Evolutionary conservation across 1,140 invertebrate species (phyloP), one percentile per base, ranked within the genome.

Genomic region (Aethina tumida): DNA sequence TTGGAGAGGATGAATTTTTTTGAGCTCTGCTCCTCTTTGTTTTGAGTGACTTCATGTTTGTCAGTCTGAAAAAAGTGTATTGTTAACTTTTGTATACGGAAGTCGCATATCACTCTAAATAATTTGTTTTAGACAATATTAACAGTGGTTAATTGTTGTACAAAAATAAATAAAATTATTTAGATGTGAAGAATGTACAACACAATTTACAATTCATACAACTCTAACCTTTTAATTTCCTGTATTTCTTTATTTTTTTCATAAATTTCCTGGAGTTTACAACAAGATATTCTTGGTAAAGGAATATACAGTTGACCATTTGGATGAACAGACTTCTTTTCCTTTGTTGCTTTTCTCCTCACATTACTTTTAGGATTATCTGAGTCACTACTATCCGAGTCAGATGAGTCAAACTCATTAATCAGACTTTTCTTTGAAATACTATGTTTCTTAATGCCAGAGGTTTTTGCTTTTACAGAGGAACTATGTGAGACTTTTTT

Each of bases 141-240:
- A 29, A 16, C n/a, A n/a, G n/a, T n/a, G 25, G 41, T 29, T 10
- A 17, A 27, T 21, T 44, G 20, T 15, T 32, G 39, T 13, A 22
- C 20, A 35, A 26, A 24, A 24, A 22, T 7, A 32, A 41, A 5
- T 25, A 43, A 24, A 35, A 19, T 12, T 8, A 35, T 21, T 26
- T 12, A 24, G 13, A 27, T 18, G 10, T 21, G 9, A 38, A 39
- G n/a, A 38, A 12, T 21, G 12, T n/a, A 35, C n/a, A n/a, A n/a
- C n/a, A n/a, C n/a, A n/a, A n/a, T n/a, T n/a, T n/a, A n/a, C n/a
- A n/a, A n/a, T n/a, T n/a, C n/a, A n/a, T n/a, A n/a, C n/a, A n/a
- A n/a, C n/a, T n/a, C 39, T 19, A 22, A 55, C 47, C 45, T 54
- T 37, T 47, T 41, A 18, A 54, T 42, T 27, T 54, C 41, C 20